Evolutionary conservation across 2,113 vertebrate species (phyloP).

Genomic region (Martes martes): DNA sequence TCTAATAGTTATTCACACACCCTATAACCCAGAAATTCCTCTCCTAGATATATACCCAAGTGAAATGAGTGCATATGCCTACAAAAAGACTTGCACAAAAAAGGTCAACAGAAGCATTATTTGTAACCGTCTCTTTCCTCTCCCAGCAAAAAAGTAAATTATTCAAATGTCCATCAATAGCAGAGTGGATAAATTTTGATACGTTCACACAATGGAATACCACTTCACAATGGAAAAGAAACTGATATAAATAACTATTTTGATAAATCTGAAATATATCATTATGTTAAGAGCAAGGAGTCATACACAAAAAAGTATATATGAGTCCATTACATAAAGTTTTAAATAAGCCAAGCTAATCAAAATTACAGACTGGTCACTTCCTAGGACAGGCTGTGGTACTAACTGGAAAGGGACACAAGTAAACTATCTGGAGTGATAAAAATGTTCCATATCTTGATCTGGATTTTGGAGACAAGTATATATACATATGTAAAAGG

Average conservation of each 20-base stretch:
- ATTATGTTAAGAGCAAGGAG: background rate
- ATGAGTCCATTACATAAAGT: background rate
- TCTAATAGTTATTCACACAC: background rate
- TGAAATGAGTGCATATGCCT: background rate
- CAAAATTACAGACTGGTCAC: background rate
- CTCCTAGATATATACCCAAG: background rate
- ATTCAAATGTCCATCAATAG: background rate
- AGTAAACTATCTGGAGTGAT: background rate
- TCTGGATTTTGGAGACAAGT: background rate
- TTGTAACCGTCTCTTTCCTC: background rate
- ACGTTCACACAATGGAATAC: background rate
- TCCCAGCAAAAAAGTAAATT: background rate
- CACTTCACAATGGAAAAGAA: background rate
- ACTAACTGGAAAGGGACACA: background rate
- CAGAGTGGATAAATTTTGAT: background rate
- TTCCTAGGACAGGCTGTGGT: background rate
- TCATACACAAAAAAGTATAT: background rate
- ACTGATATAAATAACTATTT: background rate
- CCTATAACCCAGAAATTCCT: background rate
- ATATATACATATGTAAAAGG: background rate
- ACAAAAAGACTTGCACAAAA: background rate
- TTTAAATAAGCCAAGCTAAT: background rate
- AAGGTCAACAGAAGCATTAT: background rate
- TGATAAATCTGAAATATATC: background rate
- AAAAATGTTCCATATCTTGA: background rate